Evolutionary conservation across 2,888 invertebrate genomes (phyloP).

Genomic region (Stenodera caucasica): DNA sequence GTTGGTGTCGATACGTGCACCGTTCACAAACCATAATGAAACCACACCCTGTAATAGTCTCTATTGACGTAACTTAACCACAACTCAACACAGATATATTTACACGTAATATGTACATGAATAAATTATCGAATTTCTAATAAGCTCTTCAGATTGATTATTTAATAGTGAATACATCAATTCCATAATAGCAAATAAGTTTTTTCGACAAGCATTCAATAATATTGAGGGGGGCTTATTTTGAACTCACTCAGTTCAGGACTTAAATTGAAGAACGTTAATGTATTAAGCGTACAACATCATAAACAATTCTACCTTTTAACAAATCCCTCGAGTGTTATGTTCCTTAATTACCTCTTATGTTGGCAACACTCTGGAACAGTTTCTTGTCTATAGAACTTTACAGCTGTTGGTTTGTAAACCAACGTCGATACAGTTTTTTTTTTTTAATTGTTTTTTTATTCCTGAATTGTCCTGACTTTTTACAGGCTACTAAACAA

Average conservation of each 20-base stretch:
- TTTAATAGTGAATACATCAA: background rate
- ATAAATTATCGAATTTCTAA: background rate
- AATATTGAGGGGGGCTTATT: background rate
- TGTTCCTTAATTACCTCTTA: constrained; percentile 29
- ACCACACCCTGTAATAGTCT: background rate
- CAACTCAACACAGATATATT: background rate
- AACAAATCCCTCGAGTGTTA: constrained; percentile 22
- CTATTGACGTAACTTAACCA: background rate
- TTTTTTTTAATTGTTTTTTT: background rate
- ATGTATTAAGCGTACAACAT: constrained; percentile 1
- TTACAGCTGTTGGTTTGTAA: constrained; percentile 29
- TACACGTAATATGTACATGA: background rate
- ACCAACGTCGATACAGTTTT: background rate
- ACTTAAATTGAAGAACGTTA: background rate
- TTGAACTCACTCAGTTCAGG: background rate
- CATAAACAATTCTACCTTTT: constrained; percentile 16
- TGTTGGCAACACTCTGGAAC: constrained; percentile 27
- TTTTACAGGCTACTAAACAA: too few relatives aligned
- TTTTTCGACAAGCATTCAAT: background rate
- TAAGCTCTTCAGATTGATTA: background rate
- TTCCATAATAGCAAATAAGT: background rate
- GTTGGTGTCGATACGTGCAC: background rate
- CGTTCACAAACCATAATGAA: background rate
- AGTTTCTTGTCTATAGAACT: constrained; percentile 28
- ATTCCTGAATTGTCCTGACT: too few relatives aligned